Base-by-base conservation (phyloP, 1,140 invertebrate genomes). In the Drosophila auraria region DNA sequence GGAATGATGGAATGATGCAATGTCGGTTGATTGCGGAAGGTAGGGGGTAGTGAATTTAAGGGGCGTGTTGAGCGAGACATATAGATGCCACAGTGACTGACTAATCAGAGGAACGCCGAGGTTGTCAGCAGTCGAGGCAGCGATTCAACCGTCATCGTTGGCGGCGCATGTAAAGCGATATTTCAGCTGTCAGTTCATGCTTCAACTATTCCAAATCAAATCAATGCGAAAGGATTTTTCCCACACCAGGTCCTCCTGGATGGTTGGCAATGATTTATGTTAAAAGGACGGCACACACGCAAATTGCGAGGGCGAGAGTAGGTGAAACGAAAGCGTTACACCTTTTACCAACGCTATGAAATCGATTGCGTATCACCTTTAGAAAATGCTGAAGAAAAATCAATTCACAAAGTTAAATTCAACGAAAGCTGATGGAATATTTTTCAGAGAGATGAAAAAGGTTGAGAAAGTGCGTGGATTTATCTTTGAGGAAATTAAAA, bases 131-230 rank as follows among this genome's bases (percentile, higher is more conserved):
- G 73, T 56, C 53, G 60, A 30, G 27, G 27, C n/a, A 20, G 27
- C 68, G 68, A 53, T 72, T 59, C 56, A 73, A 54, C 57, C 73
- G 73, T 59, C 72, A 77, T 53, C 72, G 74, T 77, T 66, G 75
- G 75, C 64, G 56, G 64, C 79, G 81, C 81, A 81, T 87, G 86
- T 87, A 87, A 87, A 84, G 60, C 84, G 84, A 87, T 89, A 87
- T 87, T 87, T 87, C 86, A 87, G 78, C 84, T 87, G 84, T 89
- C 84, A 87, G 69, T 87, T 87, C 82, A 89, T 89, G 84, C 78
- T 84, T 89, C 78, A 87, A 84, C 84, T 84, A 87, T 89, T 87
- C 78, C 78, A 89, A 87, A 87, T 82, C 84, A 87, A 87, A 87
- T 87, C 84, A 89, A 87, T 89, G 78, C 78, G 77, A 89, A 79